A percentile compares a stretch with the other conserved stretches of the same genome.
These are phyloP conservation scores for Ceuthmochares aereus DNA, from an alignment of 2,113 vertebrate species.

Conservation along the genomic window DNA sequence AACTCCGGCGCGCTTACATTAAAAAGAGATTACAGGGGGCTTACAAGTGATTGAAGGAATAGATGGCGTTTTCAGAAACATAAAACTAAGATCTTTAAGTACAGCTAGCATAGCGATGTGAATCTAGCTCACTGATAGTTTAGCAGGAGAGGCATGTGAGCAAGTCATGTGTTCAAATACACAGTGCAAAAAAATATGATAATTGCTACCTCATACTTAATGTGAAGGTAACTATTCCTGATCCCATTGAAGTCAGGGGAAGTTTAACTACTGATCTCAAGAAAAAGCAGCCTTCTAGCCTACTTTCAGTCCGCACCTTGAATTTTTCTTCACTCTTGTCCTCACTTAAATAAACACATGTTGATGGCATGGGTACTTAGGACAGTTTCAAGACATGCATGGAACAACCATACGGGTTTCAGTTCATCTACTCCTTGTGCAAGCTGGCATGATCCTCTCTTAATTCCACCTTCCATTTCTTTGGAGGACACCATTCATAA, in stretches of 20 bases:
- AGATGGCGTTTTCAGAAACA: constrained; percentile 80
- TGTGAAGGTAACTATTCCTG: background rate
- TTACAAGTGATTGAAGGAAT: constrained; percentile 81
- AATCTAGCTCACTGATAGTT: constrained; percentile 23
- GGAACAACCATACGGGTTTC: background rate
- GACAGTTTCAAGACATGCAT: background rate
- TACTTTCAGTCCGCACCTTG: constrained; percentile 11
- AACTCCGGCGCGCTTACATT: constrained; percentile 79
- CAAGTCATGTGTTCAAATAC: constrained; percentile 33
- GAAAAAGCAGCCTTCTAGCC: background rate
- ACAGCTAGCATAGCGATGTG: constrained; percentile 63
- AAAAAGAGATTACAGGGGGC: constrained; percentile 83
- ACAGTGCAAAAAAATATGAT: background rate
- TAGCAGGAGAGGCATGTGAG: constrained; percentile 52
- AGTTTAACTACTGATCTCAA: background rate
- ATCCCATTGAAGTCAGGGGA: background rate
- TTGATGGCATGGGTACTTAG: constrained; percentile 41
- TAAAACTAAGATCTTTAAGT: constrained; percentile 76
- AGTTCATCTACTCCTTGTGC: background rate
- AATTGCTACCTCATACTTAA: constrained; percentile 30
- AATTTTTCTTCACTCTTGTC: background rate
- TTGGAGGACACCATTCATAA: constrained; percentile 41
- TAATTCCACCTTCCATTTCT: background rate
- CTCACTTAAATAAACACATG: constrained; percentile 29
- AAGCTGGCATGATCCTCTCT: background rate